These are phyloP conservation scores for Syngnathus typhle DNA, from an alignment of 2,113 vertebrate species.

Conservation along the genomic window DNA sequence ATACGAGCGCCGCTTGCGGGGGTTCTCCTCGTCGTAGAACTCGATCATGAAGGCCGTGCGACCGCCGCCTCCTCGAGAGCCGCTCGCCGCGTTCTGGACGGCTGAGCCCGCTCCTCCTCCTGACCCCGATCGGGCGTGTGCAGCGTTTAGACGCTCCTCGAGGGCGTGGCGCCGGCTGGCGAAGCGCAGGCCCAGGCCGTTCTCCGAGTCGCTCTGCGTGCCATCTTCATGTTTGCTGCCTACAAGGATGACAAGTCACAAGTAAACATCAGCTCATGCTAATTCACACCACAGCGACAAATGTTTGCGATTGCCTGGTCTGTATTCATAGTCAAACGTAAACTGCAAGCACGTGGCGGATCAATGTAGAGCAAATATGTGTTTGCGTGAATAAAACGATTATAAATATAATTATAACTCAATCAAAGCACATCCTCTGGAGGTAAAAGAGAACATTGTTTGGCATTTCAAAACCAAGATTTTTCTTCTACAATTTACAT, in stretches of 20 bases:
- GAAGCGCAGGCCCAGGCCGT: constrained; percentile 80
- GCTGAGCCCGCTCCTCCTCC: constrained; percentile 43
- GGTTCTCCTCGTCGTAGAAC: constrained; percentile 88
- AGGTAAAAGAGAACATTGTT: not conserved
- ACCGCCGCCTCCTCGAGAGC: constrained; percentile 33
- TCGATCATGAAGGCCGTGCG: constrained; percentile 91
- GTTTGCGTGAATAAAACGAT: not conserved
- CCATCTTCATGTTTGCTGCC: constrained; percentile 97
- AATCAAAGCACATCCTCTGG: constrained; percentile 7
- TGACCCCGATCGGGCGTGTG: constrained; percentile 56
- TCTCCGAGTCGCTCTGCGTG: constrained; percentile 96
- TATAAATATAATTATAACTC: constrained; percentile 1
- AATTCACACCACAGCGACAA: not conserved
- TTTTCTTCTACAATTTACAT: constrained; percentile 18
- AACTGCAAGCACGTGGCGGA: not conserved
- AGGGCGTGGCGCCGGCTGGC: constrained; percentile 78
- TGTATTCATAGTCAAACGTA: not conserved
- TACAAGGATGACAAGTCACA: constrained; percentile 40
- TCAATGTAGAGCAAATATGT: not conserved
- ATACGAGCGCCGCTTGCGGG: constrained; percentile 86
- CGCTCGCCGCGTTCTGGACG: constrained; percentile 38
- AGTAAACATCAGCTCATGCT: not conserved
- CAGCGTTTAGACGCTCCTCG: constrained; percentile 82
- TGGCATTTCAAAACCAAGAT: not conserved
- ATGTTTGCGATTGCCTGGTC: not conserved